A percentile compares a stretch with the other conserved stretches of the same genome.
Conservation (phyloP, 1,140 invertebrate genomes). For the Ceratina japonica region DNA sequence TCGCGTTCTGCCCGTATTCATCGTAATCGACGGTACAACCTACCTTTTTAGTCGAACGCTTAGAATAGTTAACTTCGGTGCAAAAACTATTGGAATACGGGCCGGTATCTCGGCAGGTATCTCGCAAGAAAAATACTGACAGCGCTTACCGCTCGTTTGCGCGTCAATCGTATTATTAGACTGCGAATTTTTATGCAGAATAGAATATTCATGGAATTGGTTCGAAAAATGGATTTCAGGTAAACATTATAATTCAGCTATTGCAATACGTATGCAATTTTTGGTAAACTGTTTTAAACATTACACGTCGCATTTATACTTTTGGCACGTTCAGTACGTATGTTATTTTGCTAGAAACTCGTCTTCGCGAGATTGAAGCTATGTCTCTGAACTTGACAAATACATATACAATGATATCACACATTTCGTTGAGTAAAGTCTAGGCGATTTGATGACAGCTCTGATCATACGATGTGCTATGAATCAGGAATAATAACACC, state of each 20-base stretch:
- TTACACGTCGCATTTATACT: too few species aligned
- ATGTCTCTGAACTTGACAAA: neutral
- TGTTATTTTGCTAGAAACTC: neutral
- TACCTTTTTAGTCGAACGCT: neutral
- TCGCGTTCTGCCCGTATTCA: slow-evolving; percentile 20
- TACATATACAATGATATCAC: neutral
- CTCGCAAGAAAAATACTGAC: neutral
- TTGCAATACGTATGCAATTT: too few species aligned
- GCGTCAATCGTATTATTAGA: too few species aligned
- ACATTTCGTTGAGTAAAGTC: neutral
- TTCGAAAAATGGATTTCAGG: too few species aligned
- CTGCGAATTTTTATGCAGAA: too few species aligned
- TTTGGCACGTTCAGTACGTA: too few species aligned
- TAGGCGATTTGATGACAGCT: neutral
- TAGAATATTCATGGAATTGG: too few species aligned
- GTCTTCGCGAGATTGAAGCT: neutral
- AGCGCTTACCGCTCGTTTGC: too few species aligned
- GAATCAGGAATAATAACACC: neutral
- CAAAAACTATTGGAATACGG: slow-evolving; percentile 20
- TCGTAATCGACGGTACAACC: neutral
- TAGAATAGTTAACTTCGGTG: neutral
- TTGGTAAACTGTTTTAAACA: too few species aligned
- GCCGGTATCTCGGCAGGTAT: neutral
- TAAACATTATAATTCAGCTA: too few species aligned
- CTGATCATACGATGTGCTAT: neutral